Conservation (phyloP, 2,797 vertebrate species). For the Molossus alvarezi region DNA sequence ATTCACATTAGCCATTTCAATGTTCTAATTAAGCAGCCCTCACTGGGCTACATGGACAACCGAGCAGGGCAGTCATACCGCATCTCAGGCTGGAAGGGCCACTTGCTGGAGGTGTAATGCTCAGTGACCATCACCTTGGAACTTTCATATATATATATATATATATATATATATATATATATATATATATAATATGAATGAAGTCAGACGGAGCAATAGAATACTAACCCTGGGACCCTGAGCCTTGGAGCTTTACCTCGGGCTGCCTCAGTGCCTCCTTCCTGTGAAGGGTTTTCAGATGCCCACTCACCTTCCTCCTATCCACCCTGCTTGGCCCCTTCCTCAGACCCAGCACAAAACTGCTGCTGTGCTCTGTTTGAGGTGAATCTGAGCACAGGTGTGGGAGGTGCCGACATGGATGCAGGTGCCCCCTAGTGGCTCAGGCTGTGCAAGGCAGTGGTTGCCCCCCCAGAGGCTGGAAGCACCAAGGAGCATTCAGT, state of each 20-base stretch:
- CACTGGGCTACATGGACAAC: background rate
- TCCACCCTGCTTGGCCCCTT: background rate
- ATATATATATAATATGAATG: background rate
- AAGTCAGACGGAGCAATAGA: background rate
- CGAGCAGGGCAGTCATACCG: background rate
- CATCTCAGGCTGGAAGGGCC: background rate
- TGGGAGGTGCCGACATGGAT: background rate
- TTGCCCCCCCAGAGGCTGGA: accelerated
- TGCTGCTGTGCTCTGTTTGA: no score
- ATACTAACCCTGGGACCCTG: background rate
- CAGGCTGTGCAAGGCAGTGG: background rate
- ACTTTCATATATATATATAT: background rate
- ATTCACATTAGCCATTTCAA: background rate
- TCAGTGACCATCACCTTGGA: background rate
- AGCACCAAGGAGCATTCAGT: background rate
- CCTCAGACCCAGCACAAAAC: background rate
- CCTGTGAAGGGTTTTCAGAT: background rate
- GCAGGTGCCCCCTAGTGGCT: background rate
- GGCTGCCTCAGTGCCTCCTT: background rate
- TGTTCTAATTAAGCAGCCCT: background rate
- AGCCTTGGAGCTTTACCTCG: background rate
- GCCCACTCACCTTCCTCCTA: accelerated
- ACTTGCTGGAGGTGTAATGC: background rate
- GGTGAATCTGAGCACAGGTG: background rate
- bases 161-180: background rate